Percentiles rank a stretch among this genome's conserved stretches.
These are phyloP conservation scores for Gerris lacustris DNA, from an alignment of 2,888 invertebrate species.

Conservation along the genomic window DNA sequence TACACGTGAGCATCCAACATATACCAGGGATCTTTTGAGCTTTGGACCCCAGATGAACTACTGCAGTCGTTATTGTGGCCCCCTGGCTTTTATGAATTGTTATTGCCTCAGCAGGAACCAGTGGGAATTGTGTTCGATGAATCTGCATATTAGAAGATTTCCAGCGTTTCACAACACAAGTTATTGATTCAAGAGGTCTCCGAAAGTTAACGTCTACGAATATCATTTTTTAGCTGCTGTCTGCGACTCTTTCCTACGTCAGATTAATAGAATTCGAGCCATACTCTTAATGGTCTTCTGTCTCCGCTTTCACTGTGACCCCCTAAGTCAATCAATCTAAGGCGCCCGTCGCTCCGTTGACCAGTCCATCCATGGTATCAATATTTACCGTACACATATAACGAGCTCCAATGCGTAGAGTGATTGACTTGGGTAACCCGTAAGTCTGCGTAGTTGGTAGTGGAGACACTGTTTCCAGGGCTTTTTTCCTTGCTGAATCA, in stretches of 20 bases:
- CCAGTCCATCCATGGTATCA: conserved; percentile 18
- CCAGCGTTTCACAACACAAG: not conserved
- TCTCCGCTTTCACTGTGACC: not conserved
- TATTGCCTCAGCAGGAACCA: not conserved
- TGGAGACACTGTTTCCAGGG: not conserved
- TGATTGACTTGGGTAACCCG: not conserved
- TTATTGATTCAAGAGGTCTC: not conserved
- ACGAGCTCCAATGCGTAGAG: conserved; percentile 17
- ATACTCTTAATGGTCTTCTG: not conserved
- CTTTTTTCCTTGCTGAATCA: not conserved
- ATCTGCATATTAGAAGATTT: not conserved
- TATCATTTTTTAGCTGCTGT: not conserved
- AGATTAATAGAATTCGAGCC: not conserved
- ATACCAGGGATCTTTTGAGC: not conserved
- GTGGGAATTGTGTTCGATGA: not conserved
- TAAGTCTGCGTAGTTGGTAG: not conserved
- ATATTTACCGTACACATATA: conserved; percentile 22
- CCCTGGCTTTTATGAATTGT: conserved; percentile 7
- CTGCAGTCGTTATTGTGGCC: not conserved
- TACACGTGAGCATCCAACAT: not conserved
- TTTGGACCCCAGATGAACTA: not conserved
- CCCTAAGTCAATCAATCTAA: conserved; percentile 9
- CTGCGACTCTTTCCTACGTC: not conserved
- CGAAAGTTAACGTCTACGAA: not conserved
- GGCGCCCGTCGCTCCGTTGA: conserved; percentile 17